Conservation (phyloP, 2,113 vertebrate genomes). For the Paralichthys olivaceus region DNA sequence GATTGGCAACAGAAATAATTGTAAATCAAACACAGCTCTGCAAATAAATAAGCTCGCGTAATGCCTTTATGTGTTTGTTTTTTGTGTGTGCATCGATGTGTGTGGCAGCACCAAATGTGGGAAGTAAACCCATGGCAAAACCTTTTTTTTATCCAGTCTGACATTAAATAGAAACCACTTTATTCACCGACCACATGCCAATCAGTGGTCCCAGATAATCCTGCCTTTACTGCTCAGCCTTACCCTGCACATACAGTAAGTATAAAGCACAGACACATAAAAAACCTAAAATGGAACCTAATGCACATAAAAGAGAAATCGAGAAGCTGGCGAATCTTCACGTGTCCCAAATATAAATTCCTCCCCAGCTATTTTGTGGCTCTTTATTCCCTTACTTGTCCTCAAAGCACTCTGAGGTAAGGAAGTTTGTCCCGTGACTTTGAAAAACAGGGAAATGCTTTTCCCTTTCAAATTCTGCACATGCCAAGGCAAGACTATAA, state of each 20-base stretch:
- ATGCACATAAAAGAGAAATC: conserved; percentile 39
- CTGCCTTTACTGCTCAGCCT: conserved; percentile 24
- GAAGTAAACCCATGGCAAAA: conserved; percentile 17
- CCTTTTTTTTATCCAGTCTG: conserved; percentile 11
- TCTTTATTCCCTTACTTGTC: neutral
- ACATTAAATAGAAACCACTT: conserved; percentile 41
- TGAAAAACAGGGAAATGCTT: conserved; percentile 4
- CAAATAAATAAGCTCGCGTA: neutral
- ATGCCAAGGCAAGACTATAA: conserved; percentile 15
- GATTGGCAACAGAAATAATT: conserved; percentile 13
- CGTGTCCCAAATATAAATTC: conserved; percentile 30
- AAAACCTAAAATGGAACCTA: conserved; percentile 50
- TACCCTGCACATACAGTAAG: conserved; percentile 19
- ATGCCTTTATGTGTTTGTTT: neutral
- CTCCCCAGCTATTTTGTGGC: neutral
- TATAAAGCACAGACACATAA: conserved; percentile 57
- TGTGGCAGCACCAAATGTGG: conserved; percentile 2
- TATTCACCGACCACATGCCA: conserved; percentile 39
- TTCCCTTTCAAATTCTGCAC: conserved; percentile 11
- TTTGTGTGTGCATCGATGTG: neutral
- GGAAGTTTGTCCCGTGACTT: conserved; percentile 6
- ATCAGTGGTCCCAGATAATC: conserved; percentile 44
- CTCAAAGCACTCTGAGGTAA: conserved; percentile 19
- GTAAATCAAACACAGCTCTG: conserved; percentile 35
- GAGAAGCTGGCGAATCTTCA: conserved; percentile 40